phyloP scores from a whole-genome alignment of 2,113 vertebrate genomes.

The Hucho hucho region DNA sequence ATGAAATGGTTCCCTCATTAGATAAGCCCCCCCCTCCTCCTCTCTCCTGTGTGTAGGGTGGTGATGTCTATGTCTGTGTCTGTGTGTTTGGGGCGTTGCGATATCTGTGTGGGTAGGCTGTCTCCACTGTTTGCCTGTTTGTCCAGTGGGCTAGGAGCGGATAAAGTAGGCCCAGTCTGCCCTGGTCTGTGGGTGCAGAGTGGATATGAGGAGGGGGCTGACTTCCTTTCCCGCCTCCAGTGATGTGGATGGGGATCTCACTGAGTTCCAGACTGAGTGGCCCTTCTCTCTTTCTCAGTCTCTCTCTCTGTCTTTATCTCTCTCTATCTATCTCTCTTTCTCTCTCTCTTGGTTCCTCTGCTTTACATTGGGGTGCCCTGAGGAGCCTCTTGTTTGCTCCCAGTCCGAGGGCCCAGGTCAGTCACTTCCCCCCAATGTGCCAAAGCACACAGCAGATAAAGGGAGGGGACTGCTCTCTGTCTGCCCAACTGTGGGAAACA shows the following conservation, averaged over 20 bases:
- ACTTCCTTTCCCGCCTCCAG: constrained; percentile 63
- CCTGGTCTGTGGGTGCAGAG: constrained; percentile 12
- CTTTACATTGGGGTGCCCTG: constrained; percentile 51
- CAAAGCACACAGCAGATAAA: constrained; percentile 87
- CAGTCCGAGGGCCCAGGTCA: constrained; percentile 53
- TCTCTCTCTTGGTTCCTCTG: not conserved
- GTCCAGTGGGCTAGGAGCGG: constrained; percentile 23
- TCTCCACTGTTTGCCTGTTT: not conserved
- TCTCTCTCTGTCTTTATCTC: too few species aligned
- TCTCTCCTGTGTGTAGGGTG: constrained; percentile 24
- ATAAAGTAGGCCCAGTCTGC: constrained; percentile 21
- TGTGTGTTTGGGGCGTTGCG: not conserved
- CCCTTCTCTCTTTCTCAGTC: constrained; percentile 12
- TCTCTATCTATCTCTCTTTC: too few species aligned
- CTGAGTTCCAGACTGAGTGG: constrained; percentile 21
- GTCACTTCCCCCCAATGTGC: constrained; percentile 86
- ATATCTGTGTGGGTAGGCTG: constrained; percentile 10
- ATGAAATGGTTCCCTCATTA: not conserved
- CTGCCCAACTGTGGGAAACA: constrained; percentile 81
- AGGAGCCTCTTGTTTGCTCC: constrained; percentile 56
- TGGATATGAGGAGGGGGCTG: constrained; percentile 27
- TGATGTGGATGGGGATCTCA: constrained; percentile 29
- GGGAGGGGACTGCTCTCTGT: constrained; percentile 59
- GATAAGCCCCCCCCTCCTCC: too few species aligned
- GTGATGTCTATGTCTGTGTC: constrained; percentile 18